Conservation (phyloP, 2,113 vertebrate species). For the Acanthochromis polyacanthus region DNA sequence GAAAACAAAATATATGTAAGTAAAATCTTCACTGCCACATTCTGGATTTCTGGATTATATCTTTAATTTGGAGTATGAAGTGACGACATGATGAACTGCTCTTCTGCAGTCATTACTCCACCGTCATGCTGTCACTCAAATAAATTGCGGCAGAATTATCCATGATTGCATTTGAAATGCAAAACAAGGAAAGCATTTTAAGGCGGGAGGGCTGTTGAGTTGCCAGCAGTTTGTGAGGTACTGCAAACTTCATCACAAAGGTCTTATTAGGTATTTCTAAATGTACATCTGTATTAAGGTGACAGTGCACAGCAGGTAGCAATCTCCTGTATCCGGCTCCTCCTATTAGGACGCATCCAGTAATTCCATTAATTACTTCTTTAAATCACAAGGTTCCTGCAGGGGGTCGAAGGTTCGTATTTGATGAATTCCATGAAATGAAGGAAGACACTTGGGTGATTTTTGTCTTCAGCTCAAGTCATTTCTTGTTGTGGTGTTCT, state of each 20-base stretch:
- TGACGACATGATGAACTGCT: conserved; percentile 62
- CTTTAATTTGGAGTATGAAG: conserved; percentile 43
- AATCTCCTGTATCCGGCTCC: conserved; percentile 25
- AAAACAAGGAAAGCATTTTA: conserved; percentile 68
- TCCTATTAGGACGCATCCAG: conserved; percentile 63
- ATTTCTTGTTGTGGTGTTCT: conserved; percentile 48
- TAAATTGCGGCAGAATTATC: conserved; percentile 72
- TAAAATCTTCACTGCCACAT: conserved; percentile 14
- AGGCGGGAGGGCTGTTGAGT: conserved; percentile 44
- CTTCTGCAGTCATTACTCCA: conserved; percentile 60
- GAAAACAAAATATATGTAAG: background rate
- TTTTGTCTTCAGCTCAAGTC: conserved; percentile 36
- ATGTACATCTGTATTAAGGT: conserved; percentile 60
- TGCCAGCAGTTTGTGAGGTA: conserved; percentile 48
- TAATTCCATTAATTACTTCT: conserved; percentile 75
- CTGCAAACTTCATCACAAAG: conserved; percentile 56
- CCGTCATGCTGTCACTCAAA: conserved; percentile 77
- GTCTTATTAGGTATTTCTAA: conserved; percentile 68
- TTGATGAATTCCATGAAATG: conserved; percentile 53
- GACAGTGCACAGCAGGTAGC: conserved; percentile 51
- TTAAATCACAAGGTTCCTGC: conserved; percentile 59
- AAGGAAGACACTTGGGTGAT: conserved; percentile 27
- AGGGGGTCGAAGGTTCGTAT: conserved; percentile 48
- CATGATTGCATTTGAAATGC: conserved; percentile 85
- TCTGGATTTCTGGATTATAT: conserved; percentile 32